Conservation (phyloP, 1,140 invertebrate species). For the Mylabris phalerata region DNA sequence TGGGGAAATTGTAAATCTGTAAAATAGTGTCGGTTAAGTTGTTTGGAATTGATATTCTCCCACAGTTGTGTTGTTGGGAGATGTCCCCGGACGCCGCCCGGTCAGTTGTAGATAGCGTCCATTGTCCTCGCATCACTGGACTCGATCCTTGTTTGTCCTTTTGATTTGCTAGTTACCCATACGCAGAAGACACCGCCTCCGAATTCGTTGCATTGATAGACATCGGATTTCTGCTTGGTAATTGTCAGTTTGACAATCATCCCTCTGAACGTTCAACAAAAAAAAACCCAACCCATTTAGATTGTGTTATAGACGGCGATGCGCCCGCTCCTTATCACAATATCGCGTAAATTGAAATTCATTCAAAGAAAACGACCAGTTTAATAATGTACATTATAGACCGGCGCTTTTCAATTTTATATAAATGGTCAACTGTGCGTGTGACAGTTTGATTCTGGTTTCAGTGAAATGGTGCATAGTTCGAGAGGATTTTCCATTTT, state of each 20-base stretch:
- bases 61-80: not conserved
- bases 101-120: not conserved
- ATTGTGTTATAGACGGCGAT: not conserved
- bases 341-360: slow-evolving; percentile 36
- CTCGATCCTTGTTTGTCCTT: slow-evolving; percentile 7
- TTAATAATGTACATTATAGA: not conserved
- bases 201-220: not conserved
- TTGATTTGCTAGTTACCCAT: slow-evolving; percentile 2
- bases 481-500: slow-evolving; percentile 37
- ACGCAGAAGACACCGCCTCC: not conserved
- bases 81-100: not conserved
- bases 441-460: slow-evolving; percentile 35
- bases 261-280: no score
- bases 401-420: slow-evolving; percentile 16
- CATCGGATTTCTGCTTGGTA: slow-evolving; percentile 13
- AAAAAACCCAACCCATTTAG: no score
- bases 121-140: slow-evolving; percentile 10
- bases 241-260: slow-evolving; percentile 12
- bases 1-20: no score
- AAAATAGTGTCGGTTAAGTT: no score
- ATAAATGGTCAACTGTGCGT: slow-evolving; percentile 9
- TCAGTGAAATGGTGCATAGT: slow-evolving; percentile 35
- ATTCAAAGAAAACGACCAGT: slow-evolving; percentile 21
- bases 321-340: slow-evolving; percentile 27
- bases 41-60: no score